Conservation (phyloP, 2,113 vertebrate species). For the Marmota flaviventris region DNA sequence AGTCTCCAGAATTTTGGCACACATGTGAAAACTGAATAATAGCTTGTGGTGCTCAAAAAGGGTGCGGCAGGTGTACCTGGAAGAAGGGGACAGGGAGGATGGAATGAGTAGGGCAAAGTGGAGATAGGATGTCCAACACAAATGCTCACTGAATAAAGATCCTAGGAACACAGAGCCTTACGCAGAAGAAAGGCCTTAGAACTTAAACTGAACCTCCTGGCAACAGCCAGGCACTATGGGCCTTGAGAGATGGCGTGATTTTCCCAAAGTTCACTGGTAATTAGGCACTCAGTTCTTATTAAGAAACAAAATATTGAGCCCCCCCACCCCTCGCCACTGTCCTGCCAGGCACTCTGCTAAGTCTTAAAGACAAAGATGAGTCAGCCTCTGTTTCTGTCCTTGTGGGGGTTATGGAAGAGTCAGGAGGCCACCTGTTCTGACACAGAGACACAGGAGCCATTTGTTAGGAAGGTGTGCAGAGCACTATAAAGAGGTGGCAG, state of each 20-base stretch:
- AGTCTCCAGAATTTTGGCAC: conserved; percentile 93
- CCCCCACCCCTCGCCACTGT: neutral
- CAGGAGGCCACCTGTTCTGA: neutral
- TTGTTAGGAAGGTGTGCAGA: neutral
- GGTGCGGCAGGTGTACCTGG: conserved; percentile 92
- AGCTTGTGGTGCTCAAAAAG: conserved; percentile 95
- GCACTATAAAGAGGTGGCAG: neutral
- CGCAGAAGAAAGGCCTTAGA: neutral
- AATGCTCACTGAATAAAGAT: neutral
- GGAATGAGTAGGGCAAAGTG: too few relatives aligned
- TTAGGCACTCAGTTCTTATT: neutral
- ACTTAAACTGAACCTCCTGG: neutral
- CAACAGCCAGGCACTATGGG: neutral
- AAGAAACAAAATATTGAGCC: neutral
- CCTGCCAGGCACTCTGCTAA: neutral
- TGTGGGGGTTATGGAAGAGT: neutral
- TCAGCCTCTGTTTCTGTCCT: neutral
- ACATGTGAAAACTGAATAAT: conserved; percentile 96
- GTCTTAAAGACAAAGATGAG: conserved; percentile 2
- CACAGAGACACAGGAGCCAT: neutral
- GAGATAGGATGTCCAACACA: too few relatives aligned
- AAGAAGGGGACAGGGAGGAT: neutral
- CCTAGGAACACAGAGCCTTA: neutral
- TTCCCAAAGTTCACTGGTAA: neutral
- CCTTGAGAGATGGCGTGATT: neutral